Conservation (phyloP, 2,797 vertebrate species). For the Morelia viridis region DNA sequence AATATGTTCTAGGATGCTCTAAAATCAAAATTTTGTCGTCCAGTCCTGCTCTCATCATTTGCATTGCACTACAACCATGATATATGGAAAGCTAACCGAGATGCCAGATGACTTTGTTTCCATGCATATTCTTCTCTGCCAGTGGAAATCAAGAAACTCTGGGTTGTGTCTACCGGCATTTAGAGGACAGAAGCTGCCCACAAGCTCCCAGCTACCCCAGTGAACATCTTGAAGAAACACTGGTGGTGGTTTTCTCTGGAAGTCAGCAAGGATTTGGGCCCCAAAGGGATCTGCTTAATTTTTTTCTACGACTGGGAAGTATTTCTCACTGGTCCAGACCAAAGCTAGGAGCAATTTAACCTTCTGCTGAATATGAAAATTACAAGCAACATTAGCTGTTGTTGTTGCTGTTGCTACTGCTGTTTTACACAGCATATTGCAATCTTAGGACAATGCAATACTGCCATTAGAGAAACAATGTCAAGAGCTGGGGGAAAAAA, state of each 20-base stretch:
- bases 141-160: background rate
- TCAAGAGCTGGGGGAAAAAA: background rate
- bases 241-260: background rate
- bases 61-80: background rate
- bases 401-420: accelerated
- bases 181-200: background rate
- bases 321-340: background rate
- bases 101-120: background rate
- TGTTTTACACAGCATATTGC: background rate
- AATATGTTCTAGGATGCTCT: background rate
- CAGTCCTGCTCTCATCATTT: background rate
- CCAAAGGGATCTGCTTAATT: background rate
- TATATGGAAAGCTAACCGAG: background rate
- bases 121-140: background rate
- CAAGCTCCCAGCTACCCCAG: background rate
- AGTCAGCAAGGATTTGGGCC: background rate
- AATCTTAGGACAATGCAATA: background rate
- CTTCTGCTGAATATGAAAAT: background rate
- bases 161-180: background rate
- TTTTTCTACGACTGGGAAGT: background rate
- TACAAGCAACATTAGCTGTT: background rate
- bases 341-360: background rate
- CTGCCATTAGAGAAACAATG: background rate
- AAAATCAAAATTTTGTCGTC: background rate
- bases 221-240: background rate